Conservation (phyloP, 1,140 invertebrate genomes). For the Amphibalanus amphitrite region DNA sequence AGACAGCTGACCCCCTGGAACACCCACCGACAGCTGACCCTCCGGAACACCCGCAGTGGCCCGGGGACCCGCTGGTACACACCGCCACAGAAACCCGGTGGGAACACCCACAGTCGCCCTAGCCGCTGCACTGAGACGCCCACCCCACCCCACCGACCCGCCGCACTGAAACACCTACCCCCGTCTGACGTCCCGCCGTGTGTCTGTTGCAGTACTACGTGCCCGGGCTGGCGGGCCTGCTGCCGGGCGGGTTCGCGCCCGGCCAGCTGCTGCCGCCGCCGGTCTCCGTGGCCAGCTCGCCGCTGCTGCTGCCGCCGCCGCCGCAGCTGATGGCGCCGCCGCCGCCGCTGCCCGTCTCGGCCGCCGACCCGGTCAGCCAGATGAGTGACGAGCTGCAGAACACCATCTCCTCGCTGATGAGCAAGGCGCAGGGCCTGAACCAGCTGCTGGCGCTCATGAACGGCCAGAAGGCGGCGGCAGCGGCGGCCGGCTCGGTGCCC, state of each 20-base stretch:
- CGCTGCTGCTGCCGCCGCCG: constrained; percentile 4
- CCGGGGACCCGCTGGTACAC: too few species aligned
- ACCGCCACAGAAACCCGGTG: too few species aligned
- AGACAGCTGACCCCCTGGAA: too few species aligned
- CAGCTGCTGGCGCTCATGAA: constrained; percentile 22
- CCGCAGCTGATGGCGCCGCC: not conserved
- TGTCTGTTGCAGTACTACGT: not conserved
- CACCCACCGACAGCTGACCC: too few species aligned
- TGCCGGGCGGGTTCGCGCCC: not conserved
- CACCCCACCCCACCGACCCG: too few species aligned
- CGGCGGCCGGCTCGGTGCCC: constrained; percentile 7
- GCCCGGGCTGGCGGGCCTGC: not conserved
- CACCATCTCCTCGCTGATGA: constrained; percentile 23
- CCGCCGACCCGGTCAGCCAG: constrained; percentile 10
- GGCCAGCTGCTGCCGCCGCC: constrained; percentile 14
- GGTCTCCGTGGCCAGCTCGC: constrained; percentile 8
- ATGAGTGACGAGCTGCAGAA: constrained; percentile 22
- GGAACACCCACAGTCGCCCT: too few species aligned
- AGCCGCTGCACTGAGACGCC: too few species aligned
- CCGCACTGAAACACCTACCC: too few species aligned
- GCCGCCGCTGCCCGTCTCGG: constrained; percentile 9
- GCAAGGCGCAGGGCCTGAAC: constrained; percentile 24
- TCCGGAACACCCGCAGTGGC: too few species aligned
- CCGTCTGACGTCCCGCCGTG: not conserved
- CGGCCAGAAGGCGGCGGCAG: constrained; percentile 14